Conservation (phyloP, 2,113 vertebrate species). For the Colius striatus region DNA sequence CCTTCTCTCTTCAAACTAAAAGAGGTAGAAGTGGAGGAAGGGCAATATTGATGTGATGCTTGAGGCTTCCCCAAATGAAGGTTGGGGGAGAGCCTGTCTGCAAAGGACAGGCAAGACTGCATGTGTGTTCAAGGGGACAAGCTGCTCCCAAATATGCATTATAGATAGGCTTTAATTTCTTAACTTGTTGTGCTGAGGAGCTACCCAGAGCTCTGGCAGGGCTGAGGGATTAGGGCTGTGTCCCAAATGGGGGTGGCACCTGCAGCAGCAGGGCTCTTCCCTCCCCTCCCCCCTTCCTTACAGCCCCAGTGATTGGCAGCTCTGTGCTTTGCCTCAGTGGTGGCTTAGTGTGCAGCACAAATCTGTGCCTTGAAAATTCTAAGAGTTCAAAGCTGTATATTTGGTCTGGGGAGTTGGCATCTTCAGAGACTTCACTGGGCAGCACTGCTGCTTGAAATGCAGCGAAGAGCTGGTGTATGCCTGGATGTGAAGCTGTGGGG, state of each 20-base stretch:
- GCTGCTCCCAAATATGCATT: neutral
- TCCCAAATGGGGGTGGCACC: neutral
- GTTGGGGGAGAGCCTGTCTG: neutral
- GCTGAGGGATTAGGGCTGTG: fast-evolving
- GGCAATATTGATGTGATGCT: neutral
- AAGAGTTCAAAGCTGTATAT: fast-evolving
- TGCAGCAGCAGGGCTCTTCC: neutral
- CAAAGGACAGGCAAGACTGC: fast-evolving
- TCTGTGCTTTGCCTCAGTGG: fast-evolving
- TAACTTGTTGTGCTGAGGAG: fast-evolving
- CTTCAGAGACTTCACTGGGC: neutral
- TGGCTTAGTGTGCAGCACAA: neutral
- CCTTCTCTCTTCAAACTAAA: neutral
- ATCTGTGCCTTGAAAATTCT: neutral
- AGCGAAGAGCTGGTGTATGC: neutral
- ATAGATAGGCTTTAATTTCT: neutral
- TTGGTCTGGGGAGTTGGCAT: neutral
- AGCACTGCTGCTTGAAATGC: neutral
- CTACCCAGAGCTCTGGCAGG: neutral
- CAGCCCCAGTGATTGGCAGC: neutral
- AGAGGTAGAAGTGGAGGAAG: neutral
- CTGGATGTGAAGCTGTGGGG: fast-evolving
- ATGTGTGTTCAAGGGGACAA: neutral
- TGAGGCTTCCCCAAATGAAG: neutral
- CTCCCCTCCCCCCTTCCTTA: neutral